A percentile compares a stretch with the other conserved stretches of the same genome.
phyloP scores from a whole-genome alignment of 1,140 invertebrate genomes.

The Platorchestia sp. region DNA sequence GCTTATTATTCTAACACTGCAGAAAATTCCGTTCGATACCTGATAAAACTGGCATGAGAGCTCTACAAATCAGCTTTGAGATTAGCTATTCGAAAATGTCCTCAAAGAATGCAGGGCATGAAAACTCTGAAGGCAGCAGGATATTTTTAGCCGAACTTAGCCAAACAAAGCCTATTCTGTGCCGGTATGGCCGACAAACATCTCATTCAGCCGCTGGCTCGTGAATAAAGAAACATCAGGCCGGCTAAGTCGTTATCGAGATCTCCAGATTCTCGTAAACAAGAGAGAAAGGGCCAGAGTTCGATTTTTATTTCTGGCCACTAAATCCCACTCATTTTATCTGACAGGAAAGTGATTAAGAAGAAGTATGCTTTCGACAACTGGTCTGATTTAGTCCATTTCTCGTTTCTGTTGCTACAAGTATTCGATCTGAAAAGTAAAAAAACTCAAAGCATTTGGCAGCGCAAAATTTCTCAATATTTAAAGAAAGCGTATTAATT shows the following conservation, averaged over 20 bases:
- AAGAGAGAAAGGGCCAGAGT: background rate
- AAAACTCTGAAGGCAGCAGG: background rate
- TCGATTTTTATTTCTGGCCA: background rate
- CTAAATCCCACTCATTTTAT: background rate
- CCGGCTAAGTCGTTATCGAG: conserved; percentile 5
- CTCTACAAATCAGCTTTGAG: background rate
- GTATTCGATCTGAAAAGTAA: background rate
- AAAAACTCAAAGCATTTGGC: too few relatives aligned
- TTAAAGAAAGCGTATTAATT: too few relatives aligned
- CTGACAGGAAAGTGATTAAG: background rate
- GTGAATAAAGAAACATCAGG: conserved; percentile 8
- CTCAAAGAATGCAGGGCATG: background rate
- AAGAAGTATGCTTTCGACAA: background rate
- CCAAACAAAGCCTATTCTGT: background rate
- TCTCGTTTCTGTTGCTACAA: background rate
- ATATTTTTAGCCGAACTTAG: background rate
- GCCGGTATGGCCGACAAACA: background rate
- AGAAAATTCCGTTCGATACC: background rate
- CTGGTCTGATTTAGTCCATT: background rate
- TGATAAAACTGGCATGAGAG: background rate
- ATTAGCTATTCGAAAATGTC: background rate
- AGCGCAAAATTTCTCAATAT: too few relatives aligned
- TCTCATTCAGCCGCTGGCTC: background rate
- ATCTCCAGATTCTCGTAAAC: conserved; percentile 7
- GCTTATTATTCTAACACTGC: background rate